These are phyloP conservation scores for Morone saxatilis DNA, from an alignment of 2,113 vertebrate genomes.

Conservation along the genomic window DNA sequence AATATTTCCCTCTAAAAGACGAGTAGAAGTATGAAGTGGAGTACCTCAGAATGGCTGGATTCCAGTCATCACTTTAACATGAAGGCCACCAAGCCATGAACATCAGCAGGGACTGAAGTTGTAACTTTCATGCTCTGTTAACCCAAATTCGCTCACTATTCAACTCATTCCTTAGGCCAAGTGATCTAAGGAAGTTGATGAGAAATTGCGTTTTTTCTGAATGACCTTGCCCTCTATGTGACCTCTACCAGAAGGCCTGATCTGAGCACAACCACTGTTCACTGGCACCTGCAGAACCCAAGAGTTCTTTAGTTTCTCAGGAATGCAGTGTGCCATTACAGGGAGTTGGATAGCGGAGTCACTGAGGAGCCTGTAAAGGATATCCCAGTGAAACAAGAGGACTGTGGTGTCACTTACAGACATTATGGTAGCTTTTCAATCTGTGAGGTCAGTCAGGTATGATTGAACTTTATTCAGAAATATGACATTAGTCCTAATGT, in stretches of 20 bases:
- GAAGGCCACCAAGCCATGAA: background rate
- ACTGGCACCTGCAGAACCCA: constrained; percentile 28
- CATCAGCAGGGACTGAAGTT: background rate
- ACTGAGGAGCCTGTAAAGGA: constrained; percentile 67
- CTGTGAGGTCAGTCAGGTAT: constrained; percentile 50
- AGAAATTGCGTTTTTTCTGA: constrained; percentile 35
- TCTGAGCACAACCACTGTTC: constrained; percentile 13
- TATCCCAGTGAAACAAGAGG: constrained; percentile 70
- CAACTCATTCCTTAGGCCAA: constrained; percentile 11
- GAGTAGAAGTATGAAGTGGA: background rate
- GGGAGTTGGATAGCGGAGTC: constrained; percentile 31
- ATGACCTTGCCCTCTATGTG: constrained; percentile 51
- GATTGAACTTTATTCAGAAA: constrained; percentile 57
- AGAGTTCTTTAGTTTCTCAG: constrained; percentile 63
- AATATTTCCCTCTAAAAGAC: background rate
- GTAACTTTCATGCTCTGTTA: background rate
- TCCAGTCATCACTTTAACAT: background rate
- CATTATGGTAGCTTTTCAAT: constrained; percentile 44
- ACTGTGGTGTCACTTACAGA: constrained; percentile 70
- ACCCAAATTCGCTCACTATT: background rate
- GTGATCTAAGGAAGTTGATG: background rate
- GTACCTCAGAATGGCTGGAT: background rate
- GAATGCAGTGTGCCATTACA: constrained; percentile 67
- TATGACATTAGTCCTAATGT: constrained; percentile 38
- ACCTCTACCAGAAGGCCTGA: constrained; percentile 20